Percentiles rank a stretch among this genome's conserved stretches.
These are phyloP conservation scores for Oceanites oceanicus DNA, from an alignment of 2,113 vertebrate species.

Conservation along the genomic window DNA sequence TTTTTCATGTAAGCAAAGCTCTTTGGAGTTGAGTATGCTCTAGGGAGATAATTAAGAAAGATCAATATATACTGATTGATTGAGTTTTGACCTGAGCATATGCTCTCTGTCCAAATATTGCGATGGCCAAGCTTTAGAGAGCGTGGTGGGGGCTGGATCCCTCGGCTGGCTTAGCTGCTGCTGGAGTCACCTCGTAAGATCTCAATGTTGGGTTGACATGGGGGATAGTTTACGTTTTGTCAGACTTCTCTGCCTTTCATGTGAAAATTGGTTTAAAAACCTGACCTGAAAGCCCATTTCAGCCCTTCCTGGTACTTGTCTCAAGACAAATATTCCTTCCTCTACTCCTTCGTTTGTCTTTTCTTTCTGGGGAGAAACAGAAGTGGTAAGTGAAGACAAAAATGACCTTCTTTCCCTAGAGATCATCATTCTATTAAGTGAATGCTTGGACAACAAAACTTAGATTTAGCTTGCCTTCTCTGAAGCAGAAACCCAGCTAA, in stretches of 20 bases:
- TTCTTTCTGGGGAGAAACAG: neutral
- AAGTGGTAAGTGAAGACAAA: neutral
- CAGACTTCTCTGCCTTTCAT: neutral
- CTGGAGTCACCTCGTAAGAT: neutral
- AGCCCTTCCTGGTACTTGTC: neutral
- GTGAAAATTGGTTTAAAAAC: neutral
- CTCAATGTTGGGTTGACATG: fast-evolving
- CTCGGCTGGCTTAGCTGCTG: neutral
- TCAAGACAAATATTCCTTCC: neutral
- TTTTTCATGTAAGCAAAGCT: conserved; percentile 22
- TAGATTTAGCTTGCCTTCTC: neutral
- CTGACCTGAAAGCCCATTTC: neutral
- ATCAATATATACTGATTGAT: conserved; percentile 13
- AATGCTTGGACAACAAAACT: neutral
- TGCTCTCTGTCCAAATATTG: neutral
- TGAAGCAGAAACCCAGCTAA: neutral
- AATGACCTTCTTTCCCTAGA: neutral
- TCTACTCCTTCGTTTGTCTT: neutral
- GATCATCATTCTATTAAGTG: neutral
- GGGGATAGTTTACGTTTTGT: neutral
- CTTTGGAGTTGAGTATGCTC: neutral
- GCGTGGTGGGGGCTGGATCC: neutral
- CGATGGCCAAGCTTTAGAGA: neutral
- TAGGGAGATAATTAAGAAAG: conserved; percentile 32
- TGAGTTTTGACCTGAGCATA: neutral